Evolutionary conservation across 2,113 vertebrate genomes (phyloP), one percentile per base, ranked within the genome.

Genomic region (Xenopus laevis): DNA sequence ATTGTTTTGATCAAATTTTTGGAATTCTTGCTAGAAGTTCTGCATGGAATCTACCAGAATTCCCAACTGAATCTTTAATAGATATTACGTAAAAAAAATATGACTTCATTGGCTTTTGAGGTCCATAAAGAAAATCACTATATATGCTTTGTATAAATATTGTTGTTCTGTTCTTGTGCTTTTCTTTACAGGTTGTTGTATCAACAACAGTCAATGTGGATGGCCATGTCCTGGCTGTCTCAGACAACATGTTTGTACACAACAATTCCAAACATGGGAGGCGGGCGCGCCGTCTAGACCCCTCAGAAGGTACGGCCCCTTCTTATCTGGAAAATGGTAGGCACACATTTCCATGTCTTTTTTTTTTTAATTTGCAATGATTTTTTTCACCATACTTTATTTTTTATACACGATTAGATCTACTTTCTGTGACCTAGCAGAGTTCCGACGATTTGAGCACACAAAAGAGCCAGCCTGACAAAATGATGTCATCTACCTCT

Each of bases 281-380:
- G 92, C 94, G 97, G 89, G 97, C 97, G 87, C 96, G 97, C 88
- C 96, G 97, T 89, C 97, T 99, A 84, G 97, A 99, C 94, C 97
- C 97, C 91, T 98, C 97, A 98, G 97, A 99, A 99, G 97, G 97
- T 98, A 98, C 96, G 96, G 92, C 92, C 87, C 95, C 96, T 96
- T 96, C 96, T 96, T 99, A 98, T 99, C 94, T 99, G 95, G 96
- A 98, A 89, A 94, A 98, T 98, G 97, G 96, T 99, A 98, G 95
- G 97, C 94, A 94, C 89, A 92, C 87, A 91, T 90, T 92, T 86
- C 89, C 88, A 88, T 93, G 87, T 88, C 84, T 79, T 89, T 76
- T 80, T 87, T 75, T 84, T 91, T 40, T 40, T 40, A 40, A 40
- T 40, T 93, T 91, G 84, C 85, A 45, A 87, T 83, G 81, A 86